Evolutionary conservation across 2,113 vertebrate species (phyloP), one percentile per base, ranked within the genome.

Genomic region (Pteronura brasiliensis): DNA sequence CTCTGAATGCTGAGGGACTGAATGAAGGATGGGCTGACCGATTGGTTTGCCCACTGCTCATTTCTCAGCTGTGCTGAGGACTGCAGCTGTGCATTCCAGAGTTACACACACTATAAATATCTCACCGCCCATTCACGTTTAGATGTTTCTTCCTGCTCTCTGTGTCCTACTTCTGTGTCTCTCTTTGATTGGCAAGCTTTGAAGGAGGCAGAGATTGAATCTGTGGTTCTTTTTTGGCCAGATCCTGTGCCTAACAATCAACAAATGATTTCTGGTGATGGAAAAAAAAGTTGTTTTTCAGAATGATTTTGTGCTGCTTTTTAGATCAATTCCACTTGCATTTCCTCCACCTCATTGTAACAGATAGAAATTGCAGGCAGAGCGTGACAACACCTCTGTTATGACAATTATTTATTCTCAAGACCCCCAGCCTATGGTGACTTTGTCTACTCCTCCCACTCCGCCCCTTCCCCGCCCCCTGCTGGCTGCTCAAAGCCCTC

Each of bases 211-310:
- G 93, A 84, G 17, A 36, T 21, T 44, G 83, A 69, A 74, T 71
- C 27, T n/a, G 31, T 0, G 0, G 27, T 27, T 17, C 15, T 44
- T 80, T 77, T 95, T 79, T 85, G 72, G 84, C 39, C 63, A 36
- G 72, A 84, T 92, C 13, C 82, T 36, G 12, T 84, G 36, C n/a
- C 12, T 67, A 63, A 55, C 77, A 72, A 87, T 82, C 61, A 49
- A 80, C 36, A 44, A 27, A 61, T 74, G 86, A 86, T 83, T 90
- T 92, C 90, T 80, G 83, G 69, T 36, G 47, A 82, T 82, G 63
- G 79, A 95, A 92, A 80, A 47, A 27, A 27, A 74, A 59, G 55
- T n/a, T 93, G 42, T 89, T 94, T 91, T 55, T 49, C 67, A n/a
- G 55, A 80, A 77, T 31, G 61, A 65, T 25, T 89, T 72, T 57